Conservation (phyloP, 2,113 vertebrate species). For the Speoplatyrhinus poulsoni region DNA sequence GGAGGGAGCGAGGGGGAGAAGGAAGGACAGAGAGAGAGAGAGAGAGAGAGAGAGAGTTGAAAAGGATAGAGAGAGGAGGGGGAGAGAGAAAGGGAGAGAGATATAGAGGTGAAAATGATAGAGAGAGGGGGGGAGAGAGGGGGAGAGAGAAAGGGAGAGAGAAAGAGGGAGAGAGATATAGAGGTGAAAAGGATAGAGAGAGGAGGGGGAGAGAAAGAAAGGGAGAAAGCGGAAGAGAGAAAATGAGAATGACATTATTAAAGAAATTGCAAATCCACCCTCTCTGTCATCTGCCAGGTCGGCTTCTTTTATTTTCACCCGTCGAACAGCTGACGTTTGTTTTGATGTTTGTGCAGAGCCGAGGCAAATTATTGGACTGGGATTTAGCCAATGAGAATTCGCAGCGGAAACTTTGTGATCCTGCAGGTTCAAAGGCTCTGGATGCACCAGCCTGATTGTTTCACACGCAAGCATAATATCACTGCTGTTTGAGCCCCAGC, state of each 20-base stretch:
- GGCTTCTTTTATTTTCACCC: conserved; percentile 40
- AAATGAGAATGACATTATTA: conserved; percentile 49
- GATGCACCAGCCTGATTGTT: conserved; percentile 76
- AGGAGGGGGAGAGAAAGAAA: not conserved
- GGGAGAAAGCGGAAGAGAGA: not conserved
- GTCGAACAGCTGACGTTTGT: conserved; percentile 58
- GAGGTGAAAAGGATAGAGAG: too few species aligned
- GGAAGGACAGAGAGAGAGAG: not conserved
- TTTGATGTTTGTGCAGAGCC: conserved; percentile 62
- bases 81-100: conserved; percentile 16
- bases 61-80: not conserved
- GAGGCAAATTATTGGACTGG: conserved; percentile 72
- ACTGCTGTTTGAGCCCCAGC: conserved; percentile 48
- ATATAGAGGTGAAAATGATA: not conserved
- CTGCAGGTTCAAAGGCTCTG: conserved; percentile 68
- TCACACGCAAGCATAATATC: conserved; percentile 68
- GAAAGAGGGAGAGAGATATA: not conserved
- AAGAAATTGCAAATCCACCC: conserved; percentile 55
- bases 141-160: not conserved
- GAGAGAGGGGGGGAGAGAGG: too few species aligned
- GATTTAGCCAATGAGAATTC: conserved; percentile 74
- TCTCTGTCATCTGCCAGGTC: conserved; percentile 35
- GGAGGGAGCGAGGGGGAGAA: not conserved
- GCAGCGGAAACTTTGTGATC: conserved; percentile 67
- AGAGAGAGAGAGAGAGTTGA: not conserved